These are phyloP conservation scores for Danionella dracula DNA, from an alignment of 2,797 vertebrate genomes.

Conservation along the genomic window DNA sequence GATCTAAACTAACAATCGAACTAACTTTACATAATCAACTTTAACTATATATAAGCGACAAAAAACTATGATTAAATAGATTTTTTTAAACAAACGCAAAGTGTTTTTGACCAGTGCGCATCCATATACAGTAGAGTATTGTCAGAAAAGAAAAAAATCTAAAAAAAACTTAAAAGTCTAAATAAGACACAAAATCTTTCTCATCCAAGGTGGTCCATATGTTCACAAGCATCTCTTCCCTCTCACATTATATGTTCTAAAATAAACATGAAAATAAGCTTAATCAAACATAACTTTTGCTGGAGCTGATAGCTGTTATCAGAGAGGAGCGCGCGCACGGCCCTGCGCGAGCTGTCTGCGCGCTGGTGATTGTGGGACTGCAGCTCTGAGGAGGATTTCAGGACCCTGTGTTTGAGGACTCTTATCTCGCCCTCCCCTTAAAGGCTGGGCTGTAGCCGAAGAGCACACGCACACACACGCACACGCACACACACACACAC, in stretches of 20 bases:
- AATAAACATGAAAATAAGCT: not conserved
- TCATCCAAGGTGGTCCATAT: not conserved
- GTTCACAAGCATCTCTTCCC: not conserved
- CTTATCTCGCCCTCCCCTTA: constrained; percentile 51
- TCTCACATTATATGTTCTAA: no score
- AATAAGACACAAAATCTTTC: not conserved
- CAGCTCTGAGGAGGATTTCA: constrained; percentile 27
- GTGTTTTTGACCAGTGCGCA: not conserved
- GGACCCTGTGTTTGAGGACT: constrained; percentile 25
- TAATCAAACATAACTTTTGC: constrained; percentile 3
- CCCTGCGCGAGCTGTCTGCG: constrained; percentile 61
- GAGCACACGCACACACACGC: not conserved
- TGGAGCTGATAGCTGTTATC: constrained; percentile 61
- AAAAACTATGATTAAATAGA: no score
- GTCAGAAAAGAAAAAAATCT: no score
- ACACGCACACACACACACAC: no score
- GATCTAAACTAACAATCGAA: no score
- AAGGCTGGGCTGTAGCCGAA: constrained; percentile 34
- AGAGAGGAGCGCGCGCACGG: constrained; percentile 48
- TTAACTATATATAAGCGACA: no score
- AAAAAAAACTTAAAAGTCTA: no score
- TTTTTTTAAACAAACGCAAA: no score
- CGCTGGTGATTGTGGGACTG: constrained; percentile 63
- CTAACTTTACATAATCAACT: no score
- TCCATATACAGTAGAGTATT: no score